Percentiles rank a stretch among this genome's conserved stretches.
Conservation (phyloP, 1,140 invertebrate genomes). For the Atta texana region DNA sequence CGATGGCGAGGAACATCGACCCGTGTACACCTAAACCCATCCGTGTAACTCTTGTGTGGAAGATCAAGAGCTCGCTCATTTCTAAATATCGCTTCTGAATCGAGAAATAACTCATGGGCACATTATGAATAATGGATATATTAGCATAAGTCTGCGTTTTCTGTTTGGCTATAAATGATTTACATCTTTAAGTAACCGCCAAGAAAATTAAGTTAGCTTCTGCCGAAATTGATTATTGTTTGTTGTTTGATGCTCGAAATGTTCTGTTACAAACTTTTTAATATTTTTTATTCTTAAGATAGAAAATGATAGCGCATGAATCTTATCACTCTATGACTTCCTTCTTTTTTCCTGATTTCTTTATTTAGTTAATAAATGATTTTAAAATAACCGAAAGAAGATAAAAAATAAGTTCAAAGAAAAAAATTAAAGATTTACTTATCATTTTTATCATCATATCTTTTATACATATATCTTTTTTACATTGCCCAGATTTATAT, state of each 20-base stretch:
- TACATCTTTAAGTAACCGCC: background rate
- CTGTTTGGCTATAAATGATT: background rate
- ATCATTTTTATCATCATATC: background rate
- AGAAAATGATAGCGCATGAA: background rate
- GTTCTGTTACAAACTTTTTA: too few species aligned
- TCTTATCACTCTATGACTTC: background rate
- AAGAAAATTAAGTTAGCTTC: background rate
- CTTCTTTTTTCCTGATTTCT: background rate
- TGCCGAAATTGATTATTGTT: background rate
- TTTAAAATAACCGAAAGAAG: background rate
- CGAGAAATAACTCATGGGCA: conserved; percentile 1
- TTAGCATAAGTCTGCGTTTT: background rate
- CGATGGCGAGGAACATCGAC: conserved; percentile 64
- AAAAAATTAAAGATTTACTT: background rate
- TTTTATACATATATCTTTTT: background rate
- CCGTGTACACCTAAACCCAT: conserved; percentile 54
- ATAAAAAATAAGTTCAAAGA: background rate
- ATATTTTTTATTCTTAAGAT: background rate
- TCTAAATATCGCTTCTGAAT: conserved; percentile 35
- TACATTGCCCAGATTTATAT: background rate
- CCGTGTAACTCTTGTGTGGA: conserved; percentile 29
- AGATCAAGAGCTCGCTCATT: conserved; percentile 48
- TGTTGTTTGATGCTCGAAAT: background rate
- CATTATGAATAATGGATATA: background rate
- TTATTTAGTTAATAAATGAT: conserved; percentile 13